Conservation (phyloP, 2,888 invertebrate genomes). For the Eulithis prunata region DNA sequence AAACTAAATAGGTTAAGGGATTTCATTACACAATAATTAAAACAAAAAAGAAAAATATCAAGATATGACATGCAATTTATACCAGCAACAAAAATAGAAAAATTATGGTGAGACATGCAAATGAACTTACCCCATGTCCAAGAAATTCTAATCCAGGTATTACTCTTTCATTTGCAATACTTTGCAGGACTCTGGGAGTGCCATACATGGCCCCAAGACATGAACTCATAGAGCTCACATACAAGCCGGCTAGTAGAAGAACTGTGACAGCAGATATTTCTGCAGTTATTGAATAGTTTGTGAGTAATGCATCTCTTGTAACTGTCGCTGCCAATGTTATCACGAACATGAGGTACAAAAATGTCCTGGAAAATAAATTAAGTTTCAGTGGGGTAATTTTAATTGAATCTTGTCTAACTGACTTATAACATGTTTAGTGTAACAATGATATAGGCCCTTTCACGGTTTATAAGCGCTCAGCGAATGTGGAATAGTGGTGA, state of each 20-base stretch:
- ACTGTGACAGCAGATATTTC: constrained; percentile 94
- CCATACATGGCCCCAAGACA: constrained; percentile 98
- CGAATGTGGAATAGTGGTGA: too few relatives aligned
- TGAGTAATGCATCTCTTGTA: constrained; percentile 87
- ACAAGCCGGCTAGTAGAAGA: constrained; percentile 94
- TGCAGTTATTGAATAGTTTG: constrained; percentile 95
- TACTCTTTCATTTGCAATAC: constrained; percentile 97
- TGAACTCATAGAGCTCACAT: constrained; percentile 97
- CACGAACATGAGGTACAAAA: constrained; percentile 95
- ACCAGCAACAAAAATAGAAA: not conserved
- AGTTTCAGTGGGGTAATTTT: not conserved
- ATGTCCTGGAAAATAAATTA: constrained; percentile 83
- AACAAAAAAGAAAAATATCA: too few relatives aligned
- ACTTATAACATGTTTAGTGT: too few relatives aligned
- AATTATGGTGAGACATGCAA: not conserved
- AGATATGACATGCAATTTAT: not conserved
- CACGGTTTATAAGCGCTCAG: too few relatives aligned
- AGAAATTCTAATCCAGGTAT: constrained; percentile 94
- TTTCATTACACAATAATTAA: too few relatives aligned
- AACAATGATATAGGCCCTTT: too few relatives aligned
- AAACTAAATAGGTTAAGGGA: too few relatives aligned
- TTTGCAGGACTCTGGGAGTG: constrained; percentile 96
- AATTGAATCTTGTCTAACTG: too few relatives aligned
- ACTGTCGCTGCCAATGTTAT: constrained; percentile 96
- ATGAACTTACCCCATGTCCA: constrained; percentile 92